Base-by-base conservation (phyloP, 2,113 vertebrate species). In the Trematocara macrostoma region DNA sequence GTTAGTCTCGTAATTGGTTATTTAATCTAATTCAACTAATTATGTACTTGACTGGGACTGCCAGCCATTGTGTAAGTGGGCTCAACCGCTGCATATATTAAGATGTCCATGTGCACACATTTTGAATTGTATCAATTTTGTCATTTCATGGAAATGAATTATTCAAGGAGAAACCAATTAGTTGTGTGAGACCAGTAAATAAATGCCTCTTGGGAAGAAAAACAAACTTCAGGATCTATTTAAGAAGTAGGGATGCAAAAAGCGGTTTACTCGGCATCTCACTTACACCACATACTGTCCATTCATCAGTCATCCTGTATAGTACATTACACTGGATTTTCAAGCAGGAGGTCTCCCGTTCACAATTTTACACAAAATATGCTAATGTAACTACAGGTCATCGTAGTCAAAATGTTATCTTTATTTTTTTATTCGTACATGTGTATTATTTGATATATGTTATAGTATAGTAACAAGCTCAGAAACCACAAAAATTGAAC, bases 1-100 rank as follows among this genome's bases (percentile, higher is more conserved):
- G 93, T 95, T 95, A 95, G 95, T 92, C 88, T 91, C 84, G 71
- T 96, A 96, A 96, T 96, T 96, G 94, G 93, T 95, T 94, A 94
- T 94, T 95, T 95, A 95, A 96, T 96, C 93, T 95, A 94, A 93
- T 96, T 95, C 87, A 93, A 91, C 90, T 93, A 92, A 95, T 95
- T 95, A 93, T 92, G 92, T 93, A 95, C 93, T 95, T 92, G 91
- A 93, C 89, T 94, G 91, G 94, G 90, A 84, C 91, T 95, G 89
- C 89, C 88, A 88, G 91, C 81, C 90, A 94, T 90, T 94, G 91
- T 90, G 86, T 83, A 90, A 93, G 88, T 94, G 91, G 93, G 88
- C 89, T 74, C 71, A 69, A 87, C 76, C 16, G 64, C 38, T 79
- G 78, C 87, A 78, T 84, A 88, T 90, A 83, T 91, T 90, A 90